A percentile compares a stretch with the other conserved stretches of the same genome.
Evolutionary conservation across 2,797 vertebrate species (phyloP).

Genomic region (Cyprinodon diabolis): DNA sequence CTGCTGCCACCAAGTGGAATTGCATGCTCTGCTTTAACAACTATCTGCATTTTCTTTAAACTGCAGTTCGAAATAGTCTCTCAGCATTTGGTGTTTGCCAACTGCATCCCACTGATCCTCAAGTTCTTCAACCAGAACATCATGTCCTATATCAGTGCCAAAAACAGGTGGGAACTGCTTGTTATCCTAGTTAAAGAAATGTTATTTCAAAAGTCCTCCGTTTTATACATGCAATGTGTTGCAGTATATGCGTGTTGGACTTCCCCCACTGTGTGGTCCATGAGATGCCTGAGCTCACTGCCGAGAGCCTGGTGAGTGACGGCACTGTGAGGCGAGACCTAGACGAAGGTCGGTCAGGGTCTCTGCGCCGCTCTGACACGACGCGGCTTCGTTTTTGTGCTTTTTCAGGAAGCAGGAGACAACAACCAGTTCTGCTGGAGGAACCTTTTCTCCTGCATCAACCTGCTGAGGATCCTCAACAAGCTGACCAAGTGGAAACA

Average conservation of each 20-base stretch:
- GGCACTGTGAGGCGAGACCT: background rate
- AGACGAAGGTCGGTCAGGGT: background rate
- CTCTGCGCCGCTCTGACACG: constrained; percentile 1
- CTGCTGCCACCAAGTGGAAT: constrained; percentile 54
- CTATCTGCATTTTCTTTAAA: constrained; percentile 17
- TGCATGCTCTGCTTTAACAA: background rate
- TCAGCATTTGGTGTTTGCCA: constrained; percentile 97
- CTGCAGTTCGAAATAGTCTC: constrained; percentile 95
- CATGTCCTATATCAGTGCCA: constrained; percentile 97
- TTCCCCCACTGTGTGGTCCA: constrained; percentile 90
- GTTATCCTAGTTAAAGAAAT: background rate
- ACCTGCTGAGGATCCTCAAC: constrained; percentile 92
- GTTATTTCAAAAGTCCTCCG: no score
- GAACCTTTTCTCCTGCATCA: constrained; percentile 96
- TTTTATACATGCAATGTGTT: constrained; percentile 2
- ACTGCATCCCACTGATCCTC: constrained; percentile 97
- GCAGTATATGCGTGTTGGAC: constrained; percentile 91
- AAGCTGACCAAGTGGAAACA: constrained; percentile 99
- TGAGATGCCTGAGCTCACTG: constrained; percentile 93
- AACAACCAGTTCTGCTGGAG: constrained; percentile 96
- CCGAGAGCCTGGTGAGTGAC: constrained; percentile 92
- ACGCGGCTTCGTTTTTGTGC: background rate
- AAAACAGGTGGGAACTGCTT: constrained; percentile 87
- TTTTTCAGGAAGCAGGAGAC: constrained; percentile 90
- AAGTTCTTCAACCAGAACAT: constrained; percentile 99